A percentile compares a stretch with the other conserved stretches of the same genome.
Evolutionary conservation across 2,888 invertebrate genomes (phyloP).

Genomic region (Willowsia nigromaculata): DNA sequence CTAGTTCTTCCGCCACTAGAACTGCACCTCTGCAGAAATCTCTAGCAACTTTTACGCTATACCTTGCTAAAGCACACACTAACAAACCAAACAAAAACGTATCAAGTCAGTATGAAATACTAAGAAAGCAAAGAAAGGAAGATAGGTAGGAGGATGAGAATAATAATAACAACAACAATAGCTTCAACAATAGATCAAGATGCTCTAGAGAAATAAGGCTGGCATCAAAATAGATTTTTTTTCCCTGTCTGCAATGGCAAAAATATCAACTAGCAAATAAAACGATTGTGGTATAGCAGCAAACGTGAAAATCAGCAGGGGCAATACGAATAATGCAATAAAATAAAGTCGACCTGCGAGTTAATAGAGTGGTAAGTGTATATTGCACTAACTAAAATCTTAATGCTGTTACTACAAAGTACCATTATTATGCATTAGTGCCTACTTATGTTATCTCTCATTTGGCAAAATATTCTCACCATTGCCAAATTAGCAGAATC

Average conservation of each 20-base stretch:
- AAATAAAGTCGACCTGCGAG: conserved; percentile 40
- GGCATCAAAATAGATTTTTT: neutral
- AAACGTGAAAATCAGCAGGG: conserved; percentile 60
- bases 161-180: conserved; percentile 23
- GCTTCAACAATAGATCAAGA: too few species aligned
- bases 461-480: conserved; percentile 51
- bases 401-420: conserved; percentile 16
- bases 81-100: conserved; percentile 53
- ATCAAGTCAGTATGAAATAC: conserved; percentile 48
- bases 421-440: neutral
- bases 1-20: conserved; percentile 33
- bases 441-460: conserved; percentile 27
- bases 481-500: conserved; percentile 62
- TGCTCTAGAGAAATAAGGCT: conserved; percentile 30
- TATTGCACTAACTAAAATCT: neutral
- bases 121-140: conserved; percentile 46
- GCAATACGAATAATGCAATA: conserved; percentile 18
- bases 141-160: conserved; percentile 24
- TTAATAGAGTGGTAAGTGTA: neutral
- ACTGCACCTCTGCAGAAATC: neutral
- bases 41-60: too few species aligned
- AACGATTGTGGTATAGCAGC: neutral
- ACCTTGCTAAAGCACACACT: too few species aligned
- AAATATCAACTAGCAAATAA: conserved; percentile 8
- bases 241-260: neutral